Percentiles rank a stretch among this genome's conserved stretches.
These are phyloP conservation scores for Chesias legatella DNA, from an alignment of 2,888 invertebrate species.

Conservation along the genomic window DNA sequence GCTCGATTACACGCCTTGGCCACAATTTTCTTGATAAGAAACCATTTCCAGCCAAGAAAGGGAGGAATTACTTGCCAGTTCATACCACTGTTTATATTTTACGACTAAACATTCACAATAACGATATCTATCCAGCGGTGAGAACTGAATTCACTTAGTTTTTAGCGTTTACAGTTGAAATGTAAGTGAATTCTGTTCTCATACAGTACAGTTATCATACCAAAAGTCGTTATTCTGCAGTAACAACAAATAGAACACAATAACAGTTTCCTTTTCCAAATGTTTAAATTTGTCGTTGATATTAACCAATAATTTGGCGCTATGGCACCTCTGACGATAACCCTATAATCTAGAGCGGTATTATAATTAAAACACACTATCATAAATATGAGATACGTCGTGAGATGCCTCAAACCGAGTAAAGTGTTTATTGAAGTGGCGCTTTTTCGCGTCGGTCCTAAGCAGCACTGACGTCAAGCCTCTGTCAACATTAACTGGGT, in stretches of 20 bases:
- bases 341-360: constrained; percentile 34
- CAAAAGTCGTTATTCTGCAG: no score
- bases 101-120: no score
- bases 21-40: constrained; percentile 19
- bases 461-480: constrained; percentile 64
- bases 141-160: no score
- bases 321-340: constrained; percentile 34
- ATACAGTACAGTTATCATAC: no score
- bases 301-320: constrained; percentile 18
- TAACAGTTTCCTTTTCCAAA: constrained; percentile 5
- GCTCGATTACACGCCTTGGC: constrained; percentile 23
- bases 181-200: no score
- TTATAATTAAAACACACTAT: constrained; percentile 48
- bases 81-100: no score
- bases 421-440: constrained; percentile 50
- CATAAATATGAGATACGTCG: constrained; percentile 45
- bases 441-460: constrained; percentile 54
- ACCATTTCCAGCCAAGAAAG: constrained; percentile 2
- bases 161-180: no score
- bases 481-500: constrained; percentile 73
- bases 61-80: neutral
- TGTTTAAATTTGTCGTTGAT: constrained; percentile 9
- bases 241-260: constrained; percentile 1
- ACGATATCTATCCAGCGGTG: no score
- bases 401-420: constrained; percentile 47